Evolutionary conservation across 2,888 invertebrate species (phyloP), one percentile per base, ranked within the genome.

Genomic region (Eutolmus rufibarbis): DNA sequence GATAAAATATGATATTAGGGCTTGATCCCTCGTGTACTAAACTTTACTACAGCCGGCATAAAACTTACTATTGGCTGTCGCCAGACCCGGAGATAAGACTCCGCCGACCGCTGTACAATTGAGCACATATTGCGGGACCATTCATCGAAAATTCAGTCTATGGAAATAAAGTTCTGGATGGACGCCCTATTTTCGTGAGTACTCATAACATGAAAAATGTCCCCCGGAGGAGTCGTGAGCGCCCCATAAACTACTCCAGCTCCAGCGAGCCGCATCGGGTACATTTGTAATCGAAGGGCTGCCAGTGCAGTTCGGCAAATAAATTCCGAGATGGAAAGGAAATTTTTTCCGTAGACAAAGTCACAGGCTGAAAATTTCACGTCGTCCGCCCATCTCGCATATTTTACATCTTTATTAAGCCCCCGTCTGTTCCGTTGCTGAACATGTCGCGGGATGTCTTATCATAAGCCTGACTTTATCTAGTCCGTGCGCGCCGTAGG

Each of bases 391-490:
- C 66, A 66, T 66, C 19, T 66, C 66, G 23, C 23, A 40, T 78
- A 78, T 46, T 78, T 78, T 78, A 78, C 40, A 78, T 78, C 78
- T 40, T 43, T 43, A 78, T 78, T 78, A 78, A 43, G 78, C 14
- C 43, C 23, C 43, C 43, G 37, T 19, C 40, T 43, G 78, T 78
- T 40, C 78, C n/a, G 78, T 43, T 78, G 78, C 46, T 78, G 46
- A 46, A 23, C 46, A 78, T 78, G 43, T 78, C 78, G n/a, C 40
- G 40, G 78, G 37, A 78, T 78, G 43, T 78, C 43, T 78, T 46
- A 78, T 78, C 78, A 78, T 78, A 78, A 78, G 78, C 46, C 78
- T 46, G 23, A 19, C 43, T 78, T 78, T 46, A 78, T 78, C 78
- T 19, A 43, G n/a, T 40, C 23, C 43, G 8, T 78, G 43, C 66